Conservation (phyloP, 2,113 vertebrate genomes). For the Osmerus eperlanus region DNA sequence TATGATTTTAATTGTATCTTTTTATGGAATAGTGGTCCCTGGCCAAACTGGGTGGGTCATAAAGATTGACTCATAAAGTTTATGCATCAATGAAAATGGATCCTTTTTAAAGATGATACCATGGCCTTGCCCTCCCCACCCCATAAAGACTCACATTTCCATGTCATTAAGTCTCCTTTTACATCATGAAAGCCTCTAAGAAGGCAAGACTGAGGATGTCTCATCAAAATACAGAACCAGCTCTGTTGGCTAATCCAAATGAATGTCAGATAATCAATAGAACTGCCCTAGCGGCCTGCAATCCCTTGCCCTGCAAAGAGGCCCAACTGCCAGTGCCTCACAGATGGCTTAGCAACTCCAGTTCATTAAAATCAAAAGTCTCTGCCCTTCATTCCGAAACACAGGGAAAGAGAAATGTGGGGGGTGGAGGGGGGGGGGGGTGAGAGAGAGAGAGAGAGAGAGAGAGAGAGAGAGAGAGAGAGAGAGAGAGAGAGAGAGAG, state of each 20-base stretch:
- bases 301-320: constrained; percentile 33
- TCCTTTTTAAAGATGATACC: constrained; percentile 29
- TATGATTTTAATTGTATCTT: constrained; percentile 30
- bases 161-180: constrained; percentile 26
- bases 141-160: constrained; percentile 26
- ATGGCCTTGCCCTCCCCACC: background rate
- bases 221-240: constrained; percentile 23
- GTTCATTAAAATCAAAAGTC: constrained; percentile 61
- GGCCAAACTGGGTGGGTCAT: constrained; percentile 25
- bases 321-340: constrained; percentile 39
- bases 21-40: constrained; percentile 35
- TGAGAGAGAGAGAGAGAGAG: constrained; percentile 28
- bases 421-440: background rate
- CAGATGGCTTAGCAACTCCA: constrained; percentile 52
- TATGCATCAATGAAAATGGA: constrained; percentile 42
- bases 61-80: constrained; percentile 35
- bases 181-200: constrained; percentile 8
- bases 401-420: constrained; percentile 30
- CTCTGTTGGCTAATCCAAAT: constrained; percentile 48
- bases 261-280: constrained; percentile 63
- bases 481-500: constrained; percentile 2
- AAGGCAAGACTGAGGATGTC: constrained; percentile 14
- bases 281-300: constrained; percentile 29
- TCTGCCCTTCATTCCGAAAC: constrained; percentile 24
- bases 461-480: background rate